Evolutionary conservation across 2,113 vertebrate genomes (phyloP), one percentile per base, ranked within the genome.

Genomic region (Terrapene triunguis): DNA sequence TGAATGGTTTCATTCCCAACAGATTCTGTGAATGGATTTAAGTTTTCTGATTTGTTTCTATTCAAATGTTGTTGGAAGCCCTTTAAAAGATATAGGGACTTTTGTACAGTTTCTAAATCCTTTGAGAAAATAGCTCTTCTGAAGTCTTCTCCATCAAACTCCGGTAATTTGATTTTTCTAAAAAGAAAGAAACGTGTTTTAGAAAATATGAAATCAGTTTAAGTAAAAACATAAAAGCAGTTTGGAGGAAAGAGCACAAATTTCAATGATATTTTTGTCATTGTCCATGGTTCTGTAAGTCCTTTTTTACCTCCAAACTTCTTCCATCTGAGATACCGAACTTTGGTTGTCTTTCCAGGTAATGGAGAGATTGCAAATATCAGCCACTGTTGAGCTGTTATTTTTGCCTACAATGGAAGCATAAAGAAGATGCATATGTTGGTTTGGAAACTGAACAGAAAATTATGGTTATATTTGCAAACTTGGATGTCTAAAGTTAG

Each of bases 291-390:
- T 42, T 54, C 93, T 91, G 85, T 81, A 93, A 57, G 25, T 91
- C 79, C 92, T 82, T 59, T 88, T 96, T 97, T 89, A 98, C 98
- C 97, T 98, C 81, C 96, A 78, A 91, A 97, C 53, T 89, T 96
- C 88, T 29, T 94, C 84, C 92, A 97, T 12, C 87, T 95, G 88
- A 93, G 92, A 78, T 35, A 65, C 76, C 86, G n/a, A 88, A 88
- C 22, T 84, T 35, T 1, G 1, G 69, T 51, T 88, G 74, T 92
- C 88, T 93, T 92, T 84, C 96, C 82, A 87, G 78, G 88, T 92
- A 89, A 82, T 53, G 47, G 92, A 84, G 44, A 17, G 88, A 92
- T 95, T 90, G 92, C 96, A 97, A 94, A 96, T 84, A 25, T 92
- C 92, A 85, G 85, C 95, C 35, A 59, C 82, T 84, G 93, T 5